A percentile compares a stretch with the other conserved stretches of the same genome.
Evolutionary conservation across 2,888 invertebrate genomes (phyloP).

Genomic region (Macroteleia sp.): DNA sequence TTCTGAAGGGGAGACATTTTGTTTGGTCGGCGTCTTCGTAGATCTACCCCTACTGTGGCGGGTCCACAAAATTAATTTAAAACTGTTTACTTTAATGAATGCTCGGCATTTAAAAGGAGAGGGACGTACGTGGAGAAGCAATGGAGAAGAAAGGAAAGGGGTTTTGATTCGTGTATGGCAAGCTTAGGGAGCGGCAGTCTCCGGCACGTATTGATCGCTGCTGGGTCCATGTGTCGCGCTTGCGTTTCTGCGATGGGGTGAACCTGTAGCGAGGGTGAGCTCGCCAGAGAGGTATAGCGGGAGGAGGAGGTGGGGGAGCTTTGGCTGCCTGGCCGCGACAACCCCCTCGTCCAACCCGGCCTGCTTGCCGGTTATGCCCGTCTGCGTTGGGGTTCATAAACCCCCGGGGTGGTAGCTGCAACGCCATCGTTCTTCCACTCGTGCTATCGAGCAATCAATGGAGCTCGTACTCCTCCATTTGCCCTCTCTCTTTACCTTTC

Average conservation of each 20-base stretch:
- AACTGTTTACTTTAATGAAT: constrained; percentile 56
- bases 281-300: constrained; percentile 27
- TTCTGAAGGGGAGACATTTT: neutral
- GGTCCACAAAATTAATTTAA: constrained; percentile 37
- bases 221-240: constrained; percentile 82
- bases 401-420: constrained; percentile 77
- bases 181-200: constrained; percentile 69
- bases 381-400: constrained; percentile 79
- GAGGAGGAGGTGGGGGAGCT: constrained; percentile 25
- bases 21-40: neutral
- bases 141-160: constrained; percentile 50
- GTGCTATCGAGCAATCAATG: constrained; percentile 80
- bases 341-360: constrained; percentile 34
- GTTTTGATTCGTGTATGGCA: constrained; percentile 59
- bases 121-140: constrained; percentile 16
- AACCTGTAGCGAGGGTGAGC: constrained; percentile 71
- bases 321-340: constrained; percentile 45
- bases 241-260: constrained; percentile 75
- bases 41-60: neutral
- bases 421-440: constrained; percentile 72
- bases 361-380: constrained; percentile 57
- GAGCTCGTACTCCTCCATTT: constrained; percentile 74
- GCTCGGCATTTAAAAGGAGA: constrained; percentile 44
- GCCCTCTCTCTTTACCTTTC: constrained; percentile 52
- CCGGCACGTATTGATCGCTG: constrained; percentile 81